These are phyloP conservation scores for Conopomorpha cramerella DNA, from an alignment of 1,140 invertebrate genomes.

Conservation along the genomic window DNA sequence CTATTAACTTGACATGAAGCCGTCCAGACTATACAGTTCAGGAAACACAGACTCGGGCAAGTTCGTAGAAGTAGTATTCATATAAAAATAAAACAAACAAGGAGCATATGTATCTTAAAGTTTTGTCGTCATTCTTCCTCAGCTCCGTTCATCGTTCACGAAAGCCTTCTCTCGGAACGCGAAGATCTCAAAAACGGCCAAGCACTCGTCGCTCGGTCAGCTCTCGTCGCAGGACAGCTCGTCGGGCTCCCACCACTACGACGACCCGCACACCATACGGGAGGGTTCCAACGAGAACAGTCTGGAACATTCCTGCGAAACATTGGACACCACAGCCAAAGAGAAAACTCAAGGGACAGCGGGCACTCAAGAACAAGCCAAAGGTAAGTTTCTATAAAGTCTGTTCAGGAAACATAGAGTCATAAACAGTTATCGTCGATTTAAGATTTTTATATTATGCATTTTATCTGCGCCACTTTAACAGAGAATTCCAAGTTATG, in stretches of 20 bases:
- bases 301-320: slow-evolving; percentile 54
- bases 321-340: slow-evolving; percentile 10
- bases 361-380: slow-evolving; percentile 8
- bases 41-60: too few species aligned
- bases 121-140: too few species aligned
- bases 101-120: too few species aligned
- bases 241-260: slow-evolving; percentile 47
- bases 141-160: slow-evolving; percentile 94
- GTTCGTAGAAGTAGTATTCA: too few species aligned
- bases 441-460: too few species aligned
- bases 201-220: slow-evolving; percentile 59
- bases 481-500: neutral
- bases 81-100: too few species aligned
- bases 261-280: slow-evolving; percentile 52
- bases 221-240: slow-evolving; percentile 53
- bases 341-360: neutral
- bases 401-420: neutral
- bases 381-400: slow-evolving; percentile 22
- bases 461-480: neutral
- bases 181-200: slow-evolving; percentile 70
- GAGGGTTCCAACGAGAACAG: slow-evolving; percentile 60
- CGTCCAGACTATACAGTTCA: too few species aligned
- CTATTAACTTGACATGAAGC: too few species aligned
- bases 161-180: slow-evolving; percentile 92
- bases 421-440: too few species aligned